Conservation (phyloP, 2,113 vertebrate species). For the Apistogramma diplotaenia region DNA sequence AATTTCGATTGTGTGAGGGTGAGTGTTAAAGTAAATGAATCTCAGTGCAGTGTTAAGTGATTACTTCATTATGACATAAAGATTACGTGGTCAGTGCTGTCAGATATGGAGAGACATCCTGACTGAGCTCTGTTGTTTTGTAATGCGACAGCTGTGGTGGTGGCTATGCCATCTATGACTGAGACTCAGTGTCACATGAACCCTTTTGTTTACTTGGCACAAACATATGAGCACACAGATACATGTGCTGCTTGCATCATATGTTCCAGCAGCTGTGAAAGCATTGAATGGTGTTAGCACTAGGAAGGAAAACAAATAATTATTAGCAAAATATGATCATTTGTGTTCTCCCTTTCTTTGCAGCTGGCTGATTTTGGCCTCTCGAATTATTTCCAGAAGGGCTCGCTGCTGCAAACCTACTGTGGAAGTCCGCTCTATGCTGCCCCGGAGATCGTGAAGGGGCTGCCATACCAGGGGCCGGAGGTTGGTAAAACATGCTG, state of each 20-base stretch:
- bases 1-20: slow-evolving; percentile 20
- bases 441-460: slow-evolving; percentile 81
- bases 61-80: neutral
- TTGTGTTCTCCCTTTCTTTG: slow-evolving; percentile 10
- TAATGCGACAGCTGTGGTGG: neutral
- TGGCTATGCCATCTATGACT: neutral
- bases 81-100: neutral
- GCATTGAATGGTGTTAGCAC: neutral
- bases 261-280: neutral
- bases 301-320: neutral
- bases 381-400: slow-evolving; percentile 75
- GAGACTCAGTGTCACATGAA: neutral
- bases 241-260: no score
- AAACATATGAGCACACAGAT: neutral
- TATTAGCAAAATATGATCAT: neutral
- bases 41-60: neutral
- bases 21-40: neutral
- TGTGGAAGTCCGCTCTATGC: slow-evolving; percentile 83
- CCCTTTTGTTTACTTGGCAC: neutral
- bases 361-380: slow-evolving; percentile 83
- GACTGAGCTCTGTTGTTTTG: neutral
- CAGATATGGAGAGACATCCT: neutral
- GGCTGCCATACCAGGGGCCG: slow-evolving; percentile 79
- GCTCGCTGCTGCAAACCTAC: slow-evolving; percentile 75
- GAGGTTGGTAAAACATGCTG: slow-evolving; percentile 65